Evolutionary conservation across 2,888 invertebrate genomes (phyloP).

Genomic region (Pyrocoelia pectoralis): DNA sequence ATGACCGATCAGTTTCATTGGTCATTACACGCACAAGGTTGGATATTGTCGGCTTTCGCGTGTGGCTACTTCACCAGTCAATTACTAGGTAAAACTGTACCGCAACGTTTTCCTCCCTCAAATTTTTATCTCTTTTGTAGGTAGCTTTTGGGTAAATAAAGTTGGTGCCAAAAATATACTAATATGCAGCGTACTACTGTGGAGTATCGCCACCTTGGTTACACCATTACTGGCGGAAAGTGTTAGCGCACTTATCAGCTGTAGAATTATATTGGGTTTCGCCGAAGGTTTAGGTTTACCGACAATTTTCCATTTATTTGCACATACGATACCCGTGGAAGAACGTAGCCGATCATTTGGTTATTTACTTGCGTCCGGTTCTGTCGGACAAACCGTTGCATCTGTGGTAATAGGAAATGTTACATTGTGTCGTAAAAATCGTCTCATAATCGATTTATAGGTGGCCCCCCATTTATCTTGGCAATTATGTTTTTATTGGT

Average conservation of each 20-base stretch:
- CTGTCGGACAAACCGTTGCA: slow-evolving; percentile 78
- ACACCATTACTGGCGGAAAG: slow-evolving; percentile 75
- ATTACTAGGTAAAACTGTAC: slow-evolving; percentile 63
- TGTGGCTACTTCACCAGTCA: slow-evolving; percentile 80
- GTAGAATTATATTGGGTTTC: slow-evolving; percentile 73
- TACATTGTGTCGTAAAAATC: slow-evolving; percentile 41
- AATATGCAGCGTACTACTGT: slow-evolving; percentile 72
- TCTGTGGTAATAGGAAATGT: slow-evolving; percentile 75
- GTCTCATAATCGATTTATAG: slow-evolving; percentile 55
- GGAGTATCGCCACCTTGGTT: slow-evolving; percentile 76
- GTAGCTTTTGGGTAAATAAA: slow-evolving; percentile 72
- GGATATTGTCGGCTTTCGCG: slow-evolving; percentile 79
- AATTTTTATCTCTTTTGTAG: slow-evolving; percentile 45
- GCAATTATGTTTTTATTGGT: slow-evolving; percentile 73
- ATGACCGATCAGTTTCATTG: slow-evolving; percentile 77
- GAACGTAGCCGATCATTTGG: slow-evolving; percentile 77
- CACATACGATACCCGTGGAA: slow-evolving; percentile 74
- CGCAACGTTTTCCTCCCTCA: background rate
- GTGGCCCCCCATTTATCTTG: slow-evolving; percentile 73
- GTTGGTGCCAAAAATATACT: slow-evolving; percentile 75
- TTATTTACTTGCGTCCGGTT: slow-evolving; percentile 75
- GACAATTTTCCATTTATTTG: slow-evolving; percentile 78
- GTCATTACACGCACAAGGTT: slow-evolving; percentile 75
- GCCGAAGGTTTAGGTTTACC: slow-evolving; percentile 80
- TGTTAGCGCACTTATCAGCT: slow-evolving; percentile 68